Evolutionary conservation across 2,113 vertebrate species (phyloP), one percentile per base, ranked within the genome.

Genomic region (Circaetus gallicus): DNA sequence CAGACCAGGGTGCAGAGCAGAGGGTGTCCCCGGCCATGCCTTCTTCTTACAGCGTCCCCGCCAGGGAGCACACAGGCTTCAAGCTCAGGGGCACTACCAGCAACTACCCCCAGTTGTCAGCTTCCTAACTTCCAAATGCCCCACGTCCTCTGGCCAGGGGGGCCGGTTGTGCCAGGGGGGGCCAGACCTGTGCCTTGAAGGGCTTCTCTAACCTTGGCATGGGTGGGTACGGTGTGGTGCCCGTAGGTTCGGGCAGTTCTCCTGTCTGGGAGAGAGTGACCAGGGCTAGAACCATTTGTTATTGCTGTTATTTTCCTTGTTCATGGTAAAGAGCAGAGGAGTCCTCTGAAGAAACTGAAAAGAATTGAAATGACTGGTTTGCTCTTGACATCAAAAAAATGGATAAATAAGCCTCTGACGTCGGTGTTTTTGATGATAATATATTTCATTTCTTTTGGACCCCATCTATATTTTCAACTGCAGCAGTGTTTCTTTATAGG

Each of bases 211-310:
- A 74, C 45, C 53, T 53, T 32, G n/a, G 7, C 3, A 1, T 17
- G 43, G 31, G n/a, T 6, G 12, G 26, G 17, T 36, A 28, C 0
- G 3, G 16, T 53, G 20, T 40, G 25, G 24, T 2, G 4, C 53
- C 26, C 4, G 1, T 50, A 49, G 56, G 49, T 32, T 55, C 1
- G 5, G 34, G 52, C 59, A 73, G 38, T 7, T 40, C 29, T 66
- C 59, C 43, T 69, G 69, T 40, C 61, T 36, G 17, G 17, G 29
- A 7, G 26, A 49, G 25, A 28, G n/a, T 19, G 10, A 32, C n/a
- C 17, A 62, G 31, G 34, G 29, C 6, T 80, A 22, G 32, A 3
- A 4, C 25, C 20, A 20, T n/a, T 38, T 61, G 28, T 42, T 47
- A 40, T 16, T 59, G 34, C 38, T 32, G 29, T 59, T 42, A 8